A percentile compares a stretch with the other conserved stretches of the same genome.
These are phyloP conservation scores for Galeopterus variegatus DNA, from an alignment of 2,113 vertebrate genomes.

Conservation along the genomic window DNA sequence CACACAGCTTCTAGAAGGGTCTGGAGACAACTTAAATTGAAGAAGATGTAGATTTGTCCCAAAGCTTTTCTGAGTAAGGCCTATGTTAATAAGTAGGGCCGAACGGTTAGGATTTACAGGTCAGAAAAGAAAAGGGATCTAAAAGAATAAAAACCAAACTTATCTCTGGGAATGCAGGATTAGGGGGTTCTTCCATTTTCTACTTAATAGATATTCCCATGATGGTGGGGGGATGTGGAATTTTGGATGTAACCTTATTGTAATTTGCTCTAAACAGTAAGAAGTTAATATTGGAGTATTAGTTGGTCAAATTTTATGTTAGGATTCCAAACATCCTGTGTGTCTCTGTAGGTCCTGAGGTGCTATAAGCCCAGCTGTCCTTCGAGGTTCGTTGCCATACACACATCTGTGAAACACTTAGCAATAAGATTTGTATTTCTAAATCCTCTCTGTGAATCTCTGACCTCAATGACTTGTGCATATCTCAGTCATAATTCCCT, in stretches of 20 bases:
- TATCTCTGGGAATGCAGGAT: background rate
- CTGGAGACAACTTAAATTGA: background rate
- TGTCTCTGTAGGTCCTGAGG: background rate
- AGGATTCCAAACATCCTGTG: slow-evolving; percentile 3
- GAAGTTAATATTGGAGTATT: background rate
- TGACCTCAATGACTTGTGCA: background rate
- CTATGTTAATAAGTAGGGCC: background rate
- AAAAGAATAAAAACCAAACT: slow-evolving; percentile 1
- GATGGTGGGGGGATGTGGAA: background rate
- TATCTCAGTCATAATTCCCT: background rate
- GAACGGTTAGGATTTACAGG: background rate
- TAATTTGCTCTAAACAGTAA: slow-evolving; percentile 16
- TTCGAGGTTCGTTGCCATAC: accelerated
- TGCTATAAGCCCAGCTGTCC: background rate
- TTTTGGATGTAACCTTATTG: background rate
- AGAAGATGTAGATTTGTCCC: background rate
- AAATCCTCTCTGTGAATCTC: slow-evolving; percentile 1
- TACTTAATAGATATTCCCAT: background rate
- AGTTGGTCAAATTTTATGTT: background rate
- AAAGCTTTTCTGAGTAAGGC: background rate
- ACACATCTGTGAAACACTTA: background rate
- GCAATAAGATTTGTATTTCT: background rate
- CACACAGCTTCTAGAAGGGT: background rate
- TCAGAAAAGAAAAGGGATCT: background rate
- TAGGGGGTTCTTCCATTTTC: background rate